A percentile compares a stretch with the other conserved stretches of the same genome.
Conservation (phyloP, 2,888 invertebrate genomes). For the Lacanobia oleracea region DNA sequence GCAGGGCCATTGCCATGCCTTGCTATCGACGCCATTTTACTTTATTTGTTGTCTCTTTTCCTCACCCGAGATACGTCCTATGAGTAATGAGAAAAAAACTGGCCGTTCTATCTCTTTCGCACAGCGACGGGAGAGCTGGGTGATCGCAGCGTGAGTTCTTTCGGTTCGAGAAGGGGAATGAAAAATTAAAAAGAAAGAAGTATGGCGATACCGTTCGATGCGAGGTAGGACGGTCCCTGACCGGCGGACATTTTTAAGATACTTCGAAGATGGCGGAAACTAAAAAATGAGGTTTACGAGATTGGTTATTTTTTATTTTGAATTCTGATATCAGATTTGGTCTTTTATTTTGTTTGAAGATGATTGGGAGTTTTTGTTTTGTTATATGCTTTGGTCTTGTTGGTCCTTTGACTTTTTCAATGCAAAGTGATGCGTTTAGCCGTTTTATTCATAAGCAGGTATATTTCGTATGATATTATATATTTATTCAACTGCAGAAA, state of each 20-base stretch:
- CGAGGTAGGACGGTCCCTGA: constrained; percentile 67
- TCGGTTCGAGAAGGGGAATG: constrained; percentile 86
- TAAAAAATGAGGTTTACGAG: constrained; percentile 53
- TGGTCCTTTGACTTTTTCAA: background rate
- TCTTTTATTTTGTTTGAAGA: constrained; percentile 18
- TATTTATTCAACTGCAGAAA: constrained; percentile 3
- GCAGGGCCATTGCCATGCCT: constrained; percentile 76
- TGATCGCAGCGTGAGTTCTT: constrained; percentile 82
- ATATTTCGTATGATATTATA: constrained; percentile 3
- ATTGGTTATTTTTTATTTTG: constrained; percentile 22
- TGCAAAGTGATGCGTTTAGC: constrained; percentile 7
- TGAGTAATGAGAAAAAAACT: constrained; percentile 70
- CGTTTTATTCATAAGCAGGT: background rate
- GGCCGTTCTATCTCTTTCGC: constrained; percentile 75
- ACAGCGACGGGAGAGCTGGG: constrained; percentile 69
- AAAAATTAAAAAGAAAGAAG: constrained; percentile 81
- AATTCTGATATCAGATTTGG: constrained; percentile 20
- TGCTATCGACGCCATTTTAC: constrained; percentile 86
- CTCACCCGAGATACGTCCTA: constrained; percentile 59
- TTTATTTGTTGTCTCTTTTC: constrained; percentile 80
- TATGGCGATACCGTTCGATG: constrained; percentile 74
- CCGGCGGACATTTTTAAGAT: constrained; percentile 71
- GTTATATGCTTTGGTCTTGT: background rate
- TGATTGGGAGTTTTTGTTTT: constrained; percentile 15
- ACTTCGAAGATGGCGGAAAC: constrained; percentile 70